Percentiles rank a stretch among this genome's conserved stretches.
These are phyloP conservation scores for Onchidella celtica DNA, from an alignment of 2,888 invertebrate genomes.

Conservation along the genomic window DNA sequence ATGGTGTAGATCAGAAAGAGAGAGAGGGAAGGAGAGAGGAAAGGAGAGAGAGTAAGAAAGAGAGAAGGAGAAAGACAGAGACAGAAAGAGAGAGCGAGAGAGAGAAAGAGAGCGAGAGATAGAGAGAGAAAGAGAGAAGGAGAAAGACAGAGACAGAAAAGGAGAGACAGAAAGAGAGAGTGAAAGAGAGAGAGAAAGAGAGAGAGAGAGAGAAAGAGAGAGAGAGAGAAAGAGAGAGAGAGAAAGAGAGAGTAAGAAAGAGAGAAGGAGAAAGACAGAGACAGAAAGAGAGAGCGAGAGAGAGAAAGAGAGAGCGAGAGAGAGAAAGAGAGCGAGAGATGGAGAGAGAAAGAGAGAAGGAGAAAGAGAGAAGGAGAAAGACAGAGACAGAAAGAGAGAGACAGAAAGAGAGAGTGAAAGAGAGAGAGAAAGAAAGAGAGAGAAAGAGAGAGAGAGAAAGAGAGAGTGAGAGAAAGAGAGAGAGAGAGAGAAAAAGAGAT, in stretches of 20 bases:
- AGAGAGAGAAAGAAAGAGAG: slow-evolving; percentile 4
- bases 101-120: too few relatives aligned
- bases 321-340: too few relatives aligned
- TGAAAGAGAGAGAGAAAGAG: too few relatives aligned
- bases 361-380: neutral
- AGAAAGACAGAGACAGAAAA: neutral
- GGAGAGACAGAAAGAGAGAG: too few relatives aligned
- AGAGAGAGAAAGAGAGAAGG: too few relatives aligned
- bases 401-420: too few relatives aligned
- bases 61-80: too few relatives aligned
- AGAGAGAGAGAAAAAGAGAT: neutral
- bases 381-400: neutral
- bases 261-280: neutral
- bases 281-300: slow-evolving; percentile 5
- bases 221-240: neutral
- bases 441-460: slow-evolving; percentile 1
- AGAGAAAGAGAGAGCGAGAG: too few relatives aligned
- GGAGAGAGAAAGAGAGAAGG: too few relatives aligned
- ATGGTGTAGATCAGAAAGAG: neutral
- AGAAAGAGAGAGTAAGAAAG: too few relatives aligned
- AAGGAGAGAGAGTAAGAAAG: too few relatives aligned
- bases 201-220: neutral
- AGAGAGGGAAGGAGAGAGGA: neutral
- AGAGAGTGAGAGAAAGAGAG: neutral
- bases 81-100: too few relatives aligned